Percentiles rank a stretch among this genome's conserved stretches.
phyloP scores from a whole-genome alignment of 1,140 invertebrate species.

The Cyclargus thomasi region DNA sequence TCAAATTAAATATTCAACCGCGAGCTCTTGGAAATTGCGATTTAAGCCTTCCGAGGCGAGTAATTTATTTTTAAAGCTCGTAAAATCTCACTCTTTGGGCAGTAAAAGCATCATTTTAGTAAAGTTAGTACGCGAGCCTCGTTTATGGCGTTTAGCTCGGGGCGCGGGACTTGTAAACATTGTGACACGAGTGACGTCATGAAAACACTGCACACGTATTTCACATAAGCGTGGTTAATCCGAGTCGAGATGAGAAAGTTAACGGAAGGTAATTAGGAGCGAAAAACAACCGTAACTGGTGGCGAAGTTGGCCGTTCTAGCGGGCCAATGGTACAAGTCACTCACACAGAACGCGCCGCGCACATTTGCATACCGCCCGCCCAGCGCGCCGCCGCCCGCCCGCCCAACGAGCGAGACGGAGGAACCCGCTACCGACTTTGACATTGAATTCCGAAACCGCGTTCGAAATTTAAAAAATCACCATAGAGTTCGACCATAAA shows the following conservation, averaged over 20 bases:
- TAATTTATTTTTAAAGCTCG: slow-evolving; percentile 72
- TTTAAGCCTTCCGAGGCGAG: slow-evolving; percentile 51
- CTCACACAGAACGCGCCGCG: slow-evolving; percentile 51
- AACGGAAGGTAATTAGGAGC: slow-evolving; percentile 74
- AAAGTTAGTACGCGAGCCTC: slow-evolving; percentile 50
- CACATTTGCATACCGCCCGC: slow-evolving; percentile 74
- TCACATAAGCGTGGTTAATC: slow-evolving; percentile 45
- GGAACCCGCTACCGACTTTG: slow-evolving; percentile 39
- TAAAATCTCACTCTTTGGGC: slow-evolving; percentile 71
- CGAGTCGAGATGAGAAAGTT: slow-evolving; percentile 72
- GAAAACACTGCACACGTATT: slow-evolving; percentile 53
- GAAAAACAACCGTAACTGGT: slow-evolving; percentile 74
- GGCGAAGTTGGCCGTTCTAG: slow-evolving; percentile 73
- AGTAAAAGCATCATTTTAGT: slow-evolving; percentile 72
- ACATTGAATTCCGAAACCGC: slow-evolving; percentile 50
- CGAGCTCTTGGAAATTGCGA: slow-evolving; percentile 54
- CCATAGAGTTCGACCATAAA: too few species aligned
- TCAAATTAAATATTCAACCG: slow-evolving; percentile 61
- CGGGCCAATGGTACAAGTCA: slow-evolving; percentile 70
- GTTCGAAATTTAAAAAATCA: slow-evolving; percentile 28
- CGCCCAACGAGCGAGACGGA: slow-evolving; percentile 63
- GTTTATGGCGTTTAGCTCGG: slow-evolving; percentile 51
- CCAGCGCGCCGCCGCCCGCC: slow-evolving; percentile 69
- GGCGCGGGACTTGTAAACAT: slow-evolving; percentile 58
- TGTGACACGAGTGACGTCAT: slow-evolving; percentile 58